Evolutionary conservation across 2,113 vertebrate genomes (phyloP).

Genomic region (Amphiprion ocellaris): DNA sequence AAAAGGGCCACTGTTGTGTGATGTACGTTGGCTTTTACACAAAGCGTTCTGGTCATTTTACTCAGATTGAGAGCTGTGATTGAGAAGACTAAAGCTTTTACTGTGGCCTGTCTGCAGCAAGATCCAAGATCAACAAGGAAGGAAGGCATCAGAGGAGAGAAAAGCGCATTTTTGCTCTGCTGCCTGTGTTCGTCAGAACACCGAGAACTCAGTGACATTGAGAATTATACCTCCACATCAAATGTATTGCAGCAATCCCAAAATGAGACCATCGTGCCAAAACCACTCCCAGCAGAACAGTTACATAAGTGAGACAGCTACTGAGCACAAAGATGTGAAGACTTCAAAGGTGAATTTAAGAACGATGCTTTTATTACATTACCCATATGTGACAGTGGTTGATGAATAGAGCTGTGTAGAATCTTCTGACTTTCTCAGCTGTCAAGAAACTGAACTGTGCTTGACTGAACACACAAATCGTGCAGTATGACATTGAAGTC

Average conservation of each 20-base stretch:
- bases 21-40: constrained; percentile 41
- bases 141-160: constrained; percentile 47
- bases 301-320: constrained; percentile 60
- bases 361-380: constrained; percentile 44
- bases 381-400: constrained; percentile 26
- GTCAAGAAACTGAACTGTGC: background rate
- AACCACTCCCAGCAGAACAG: constrained; percentile 50
- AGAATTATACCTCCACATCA: constrained; percentile 58
- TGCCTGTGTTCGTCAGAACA: constrained; percentile 29
- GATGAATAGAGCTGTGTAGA: constrained; percentile 33
- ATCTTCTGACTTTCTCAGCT: background rate
- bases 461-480: constrained; percentile 23
- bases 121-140: constrained; percentile 61
- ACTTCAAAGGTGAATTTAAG: constrained; percentile 55
- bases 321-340: constrained; percentile 44
- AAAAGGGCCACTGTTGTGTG: constrained; percentile 11
- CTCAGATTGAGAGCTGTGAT: constrained; percentile 43
- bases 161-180: constrained; percentile 37
- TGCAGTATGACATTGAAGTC: constrained; percentile 35
- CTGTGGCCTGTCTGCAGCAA: constrained; percentile 46
- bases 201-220: constrained; percentile 58
- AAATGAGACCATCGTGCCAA: constrained; percentile 62
- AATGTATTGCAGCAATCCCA: constrained; percentile 67
- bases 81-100: constrained; percentile 57
- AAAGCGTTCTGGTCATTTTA: constrained; percentile 33